Conservation (phyloP, 2,797 vertebrate species). For the Lagocephalus sceleratus region DNA sequence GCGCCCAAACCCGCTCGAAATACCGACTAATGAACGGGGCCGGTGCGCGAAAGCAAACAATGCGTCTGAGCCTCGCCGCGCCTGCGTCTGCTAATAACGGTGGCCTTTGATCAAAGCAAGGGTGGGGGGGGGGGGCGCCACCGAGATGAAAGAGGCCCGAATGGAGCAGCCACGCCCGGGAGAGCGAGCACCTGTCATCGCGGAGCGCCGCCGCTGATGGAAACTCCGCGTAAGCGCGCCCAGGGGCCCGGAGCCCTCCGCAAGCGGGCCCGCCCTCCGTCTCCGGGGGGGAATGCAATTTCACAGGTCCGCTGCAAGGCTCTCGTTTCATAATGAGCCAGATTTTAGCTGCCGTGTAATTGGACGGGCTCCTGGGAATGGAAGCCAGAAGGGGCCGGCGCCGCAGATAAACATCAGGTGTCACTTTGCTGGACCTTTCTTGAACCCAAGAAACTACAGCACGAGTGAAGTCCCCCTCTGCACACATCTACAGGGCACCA, state of each 20-base stretch:
- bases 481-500: too few relatives aligned
- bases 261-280: background rate
- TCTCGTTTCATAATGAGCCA: conserved; percentile 16
- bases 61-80: background rate
- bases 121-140: too few relatives aligned
- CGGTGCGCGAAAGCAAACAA: background rate
- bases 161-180: conserved; percentile 3
- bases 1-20: background rate
- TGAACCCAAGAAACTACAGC: too few relatives aligned
- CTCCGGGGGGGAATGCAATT: conserved; percentile 10
- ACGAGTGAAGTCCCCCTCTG: too few relatives aligned
- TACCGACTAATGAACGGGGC: background rate
- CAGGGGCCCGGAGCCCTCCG: background rate
- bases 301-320: conserved; percentile 4
- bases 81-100: background rate
- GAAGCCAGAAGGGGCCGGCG: too few relatives aligned
- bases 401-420: background rate
- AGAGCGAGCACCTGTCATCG: conserved; percentile 10
- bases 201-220: conserved; percentile 3
- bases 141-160: conserved; percentile 8
- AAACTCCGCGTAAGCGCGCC: background rate
- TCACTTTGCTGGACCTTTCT: too few relatives aligned
- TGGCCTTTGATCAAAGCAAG: conserved; percentile 21
- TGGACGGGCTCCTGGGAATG: background rate
- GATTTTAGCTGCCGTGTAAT: conserved; percentile 8